A percentile compares a stretch with the other conserved stretches of the same genome.
Conservation (phyloP, 2,797 vertebrate species). For the Danio jaintianensis region DNA sequence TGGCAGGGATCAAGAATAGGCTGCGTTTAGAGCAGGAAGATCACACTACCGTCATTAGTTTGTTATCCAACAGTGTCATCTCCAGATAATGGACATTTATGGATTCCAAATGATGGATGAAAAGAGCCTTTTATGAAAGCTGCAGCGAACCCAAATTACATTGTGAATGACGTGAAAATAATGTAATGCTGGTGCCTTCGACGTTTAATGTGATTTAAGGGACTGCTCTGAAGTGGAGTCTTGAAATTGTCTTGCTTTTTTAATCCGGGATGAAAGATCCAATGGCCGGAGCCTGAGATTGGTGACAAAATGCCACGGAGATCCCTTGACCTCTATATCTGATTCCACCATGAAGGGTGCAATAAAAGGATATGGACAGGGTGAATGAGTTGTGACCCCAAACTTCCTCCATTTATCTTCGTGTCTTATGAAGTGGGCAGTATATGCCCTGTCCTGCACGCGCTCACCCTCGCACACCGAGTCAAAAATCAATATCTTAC, state of each 20-base stretch:
- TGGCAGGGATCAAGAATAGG: slow-evolving; percentile 18
- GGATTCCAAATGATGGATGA: slow-evolving; percentile 30
- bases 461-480: slow-evolving; percentile 71
- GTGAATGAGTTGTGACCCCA: slow-evolving; percentile 89
- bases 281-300: slow-evolving; percentile 29
- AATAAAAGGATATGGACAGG: slow-evolving; percentile 87
- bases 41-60: slow-evolving; percentile 30
- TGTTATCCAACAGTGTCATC: slow-evolving; percentile 34
- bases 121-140: slow-evolving; percentile 27
- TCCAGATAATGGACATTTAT: slow-evolving; percentile 42
- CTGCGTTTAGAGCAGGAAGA: slow-evolving; percentile 10
- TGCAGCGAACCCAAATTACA: slow-evolving; percentile 21
- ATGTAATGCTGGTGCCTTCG: slow-evolving; percentile 19
- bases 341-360: slow-evolving; percentile 89
- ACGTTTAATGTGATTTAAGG: slow-evolving; percentile 30
- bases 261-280: slow-evolving; percentile 26
- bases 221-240: slow-evolving; percentile 14
- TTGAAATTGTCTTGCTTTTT: slow-evolving; percentile 24
- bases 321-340: slow-evolving; percentile 82
- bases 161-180: slow-evolving; percentile 81
- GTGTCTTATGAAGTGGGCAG: slow-evolving; percentile 79
- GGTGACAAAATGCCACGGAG: slow-evolving; percentile 65
- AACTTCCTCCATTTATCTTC: slow-evolving; percentile 92
- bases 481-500: slow-evolving; percentile 86
- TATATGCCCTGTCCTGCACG: slow-evolving; percentile 78